Evolutionary conservation across 92 coral and sea anemone genomes (phyloP), one percentile per base, ranked within the genome.

Genomic region (Metridium senile): DNA sequence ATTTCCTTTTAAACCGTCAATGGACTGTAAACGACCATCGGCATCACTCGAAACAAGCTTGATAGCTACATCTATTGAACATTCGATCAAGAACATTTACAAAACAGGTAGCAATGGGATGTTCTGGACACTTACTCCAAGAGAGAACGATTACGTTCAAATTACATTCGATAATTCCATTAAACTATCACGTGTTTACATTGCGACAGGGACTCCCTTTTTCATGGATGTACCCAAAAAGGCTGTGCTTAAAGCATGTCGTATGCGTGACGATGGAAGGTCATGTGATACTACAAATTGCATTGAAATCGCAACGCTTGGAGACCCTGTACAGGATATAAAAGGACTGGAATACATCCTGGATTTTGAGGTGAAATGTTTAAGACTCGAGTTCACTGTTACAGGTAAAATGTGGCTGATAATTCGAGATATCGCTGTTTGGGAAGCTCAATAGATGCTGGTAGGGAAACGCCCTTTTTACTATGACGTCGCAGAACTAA

Each of bases 241-340:
- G 29, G 69, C 73, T 20, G 56, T 51, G 1, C 57, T 79, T 11
- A 10, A 26, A 51, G 75, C 56, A n/a, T 79, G 76, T 45, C 70
- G 76, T 11, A 43, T 39, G 1, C 26, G 13, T 0, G 45, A 68
- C 21, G 43, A 34, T 25, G 2, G n/a, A 11, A 26, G 25, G 2
- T 56, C 39, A 17, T 79, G 84, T 70, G 51, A 70, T 34, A 23
- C 16, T 8, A 21, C 26, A 17, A 58, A 28, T 1, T 79, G 84
- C 45, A 22, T 31, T 9, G 27, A 9, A 25, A 19, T 79, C 22
- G 19, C 69, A 9, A 58, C 51, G n/a, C 49, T 79, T 69, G 84
- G 84, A 13, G 70, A 79, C 51, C 84, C 84, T 0, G 27, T 79
- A 25, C 76, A 68, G 45, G 76, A 79, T 30, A 35, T 79, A 21